Conservation (phyloP, 2,797 vertebrate species). For the Cossypha polioptera region DNA sequence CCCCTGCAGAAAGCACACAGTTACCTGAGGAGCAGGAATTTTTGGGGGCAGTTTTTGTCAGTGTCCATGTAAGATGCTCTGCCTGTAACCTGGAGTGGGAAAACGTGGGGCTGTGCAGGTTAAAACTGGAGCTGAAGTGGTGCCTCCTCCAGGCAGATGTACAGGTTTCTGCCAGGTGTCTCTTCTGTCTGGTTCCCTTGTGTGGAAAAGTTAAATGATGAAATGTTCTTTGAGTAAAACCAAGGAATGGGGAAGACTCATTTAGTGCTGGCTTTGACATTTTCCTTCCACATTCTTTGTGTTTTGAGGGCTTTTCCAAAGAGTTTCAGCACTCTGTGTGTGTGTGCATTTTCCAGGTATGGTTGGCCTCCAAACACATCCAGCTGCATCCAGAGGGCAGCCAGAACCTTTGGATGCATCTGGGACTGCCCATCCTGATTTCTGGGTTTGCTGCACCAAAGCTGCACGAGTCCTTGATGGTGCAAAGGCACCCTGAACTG, state of each 20-base stretch:
- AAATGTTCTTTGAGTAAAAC: background rate
- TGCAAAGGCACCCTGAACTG: background rate
- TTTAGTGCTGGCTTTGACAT: background rate
- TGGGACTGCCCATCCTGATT: background rate
- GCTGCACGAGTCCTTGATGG: accelerated
- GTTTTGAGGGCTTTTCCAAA: background rate
- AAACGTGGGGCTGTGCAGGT: background rate
- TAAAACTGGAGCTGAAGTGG: background rate
- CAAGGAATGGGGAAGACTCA: background rate
- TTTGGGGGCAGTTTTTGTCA: background rate
- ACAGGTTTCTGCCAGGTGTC: background rate
- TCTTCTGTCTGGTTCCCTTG: background rate
- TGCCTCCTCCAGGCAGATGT: background rate
- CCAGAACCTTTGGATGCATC: background rate
- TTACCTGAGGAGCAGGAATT: background rate
- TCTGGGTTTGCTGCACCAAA: background rate
- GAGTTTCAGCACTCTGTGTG: background rate
- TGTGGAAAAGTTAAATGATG: background rate
- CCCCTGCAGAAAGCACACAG: background rate
- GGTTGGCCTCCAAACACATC: background rate
- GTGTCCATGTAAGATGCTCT: background rate
- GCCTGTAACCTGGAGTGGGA: background rate
- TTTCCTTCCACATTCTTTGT: background rate
- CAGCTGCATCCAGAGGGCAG: background rate
- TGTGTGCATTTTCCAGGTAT: background rate